Conservation (phyloP, 2,113 vertebrate species). For the Sebastes schlegelii region DNA sequence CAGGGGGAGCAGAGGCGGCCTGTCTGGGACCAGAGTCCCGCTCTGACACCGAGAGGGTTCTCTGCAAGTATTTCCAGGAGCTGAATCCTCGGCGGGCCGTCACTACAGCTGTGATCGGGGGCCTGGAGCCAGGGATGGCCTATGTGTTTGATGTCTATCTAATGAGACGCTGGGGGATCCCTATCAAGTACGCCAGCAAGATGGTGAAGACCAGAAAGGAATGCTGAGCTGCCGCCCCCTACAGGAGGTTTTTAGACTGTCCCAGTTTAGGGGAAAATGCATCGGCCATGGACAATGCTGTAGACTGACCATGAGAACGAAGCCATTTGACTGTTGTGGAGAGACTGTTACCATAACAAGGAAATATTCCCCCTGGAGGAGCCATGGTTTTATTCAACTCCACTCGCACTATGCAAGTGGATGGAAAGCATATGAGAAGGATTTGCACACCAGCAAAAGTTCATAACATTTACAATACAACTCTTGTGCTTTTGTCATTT, state of each 20-base stretch:
- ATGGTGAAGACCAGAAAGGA: conserved; percentile 90
- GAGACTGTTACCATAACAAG: conserved; percentile 68
- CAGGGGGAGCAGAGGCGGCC: conserved; percentile 69
- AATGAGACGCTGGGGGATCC: conserved; percentile 90
- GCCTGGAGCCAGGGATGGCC: conserved; percentile 84
- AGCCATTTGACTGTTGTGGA: conserved; percentile 72
- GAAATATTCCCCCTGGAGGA: conserved; percentile 52
- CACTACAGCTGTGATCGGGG: conserved; percentile 89
- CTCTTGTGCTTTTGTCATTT: conserved; percentile 67
- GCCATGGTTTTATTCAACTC: conserved; percentile 52
- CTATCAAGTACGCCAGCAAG: conserved; percentile 91
- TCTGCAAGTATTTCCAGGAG: conserved; percentile 93
- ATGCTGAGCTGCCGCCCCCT: conserved; percentile 84
- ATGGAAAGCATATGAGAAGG: conserved; percentile 55
- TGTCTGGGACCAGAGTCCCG: conserved; percentile 89
- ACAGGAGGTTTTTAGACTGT: conserved; percentile 66
- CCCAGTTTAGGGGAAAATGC: conserved; percentile 54
- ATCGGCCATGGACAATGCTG: conserved; percentile 68
- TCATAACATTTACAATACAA: conserved; percentile 67
- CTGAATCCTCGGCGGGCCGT: conserved; percentile 88
- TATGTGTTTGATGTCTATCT: conserved; percentile 93
- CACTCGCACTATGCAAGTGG: conserved; percentile 50
- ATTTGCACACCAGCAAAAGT: conserved; percentile 81
- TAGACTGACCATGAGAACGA: conserved; percentile 70
- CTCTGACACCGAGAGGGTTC: conserved; percentile 87